phyloP scores from a whole-genome alignment of 2,797 vertebrate species.

The Melanotaenia trifasciata region DNA sequence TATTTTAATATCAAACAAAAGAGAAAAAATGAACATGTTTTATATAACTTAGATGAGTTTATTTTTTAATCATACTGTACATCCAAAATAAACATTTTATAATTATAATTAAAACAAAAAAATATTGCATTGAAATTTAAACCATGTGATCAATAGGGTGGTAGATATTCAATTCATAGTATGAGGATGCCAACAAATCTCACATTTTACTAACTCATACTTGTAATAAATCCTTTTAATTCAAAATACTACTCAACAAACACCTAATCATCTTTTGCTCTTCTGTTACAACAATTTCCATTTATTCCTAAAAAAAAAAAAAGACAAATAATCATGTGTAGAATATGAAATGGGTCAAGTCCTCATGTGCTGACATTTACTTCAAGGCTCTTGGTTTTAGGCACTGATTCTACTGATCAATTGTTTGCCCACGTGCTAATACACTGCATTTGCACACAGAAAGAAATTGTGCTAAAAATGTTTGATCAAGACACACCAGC shows the following conservation, averaged over 20 bases:
- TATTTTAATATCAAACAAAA: not conserved
- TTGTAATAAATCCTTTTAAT: conserved; percentile 48
- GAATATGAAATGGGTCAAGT: conserved; percentile 48
- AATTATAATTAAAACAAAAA: conserved; percentile 72
- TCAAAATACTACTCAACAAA: conserved; percentile 48
- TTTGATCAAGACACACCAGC: conserved; percentile 22
- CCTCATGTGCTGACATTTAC: conserved; percentile 44
- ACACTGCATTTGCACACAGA: conserved; percentile 37
- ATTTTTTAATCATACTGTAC: conserved; percentile 78
- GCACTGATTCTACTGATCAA: conserved; percentile 64
- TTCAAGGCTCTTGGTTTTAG: conserved; percentile 74
- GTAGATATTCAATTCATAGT: conserved; percentile 57
- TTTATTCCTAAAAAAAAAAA: conserved; percentile 41
- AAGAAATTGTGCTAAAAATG: conserved; percentile 43
- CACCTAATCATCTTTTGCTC: conserved; percentile 12
- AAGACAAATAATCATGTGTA: conserved; percentile 27
- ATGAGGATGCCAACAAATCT: conserved; percentile 68
- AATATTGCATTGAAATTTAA: conserved; percentile 71
- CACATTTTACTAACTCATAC: conserved; percentile 45
- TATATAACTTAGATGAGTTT: conserved; percentile 64
- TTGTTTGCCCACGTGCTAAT: conserved; percentile 39
- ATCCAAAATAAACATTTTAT: conserved; percentile 71
- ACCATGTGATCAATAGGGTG: conserved; percentile 59
- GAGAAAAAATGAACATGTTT: conserved; percentile 5
- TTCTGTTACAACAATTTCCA: conserved; percentile 25